A percentile compares a stretch with the other conserved stretches of the same genome.
phyloP scores from a whole-genome alignment of 2,888 invertebrate species.

The Diplazon laetatorius region DNA sequence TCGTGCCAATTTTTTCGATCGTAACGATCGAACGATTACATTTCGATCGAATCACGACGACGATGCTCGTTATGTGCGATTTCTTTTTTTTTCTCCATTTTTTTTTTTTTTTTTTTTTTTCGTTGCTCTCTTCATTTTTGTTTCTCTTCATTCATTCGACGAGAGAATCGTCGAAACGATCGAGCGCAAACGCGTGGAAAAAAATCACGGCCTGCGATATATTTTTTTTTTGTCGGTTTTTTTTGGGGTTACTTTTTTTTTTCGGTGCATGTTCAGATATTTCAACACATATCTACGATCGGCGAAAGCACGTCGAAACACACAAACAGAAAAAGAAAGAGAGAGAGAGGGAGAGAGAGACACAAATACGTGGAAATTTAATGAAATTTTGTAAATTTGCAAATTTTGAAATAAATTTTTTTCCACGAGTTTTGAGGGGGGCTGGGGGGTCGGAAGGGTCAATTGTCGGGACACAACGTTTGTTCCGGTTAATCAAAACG shows the following conservation, averaged over 20 bases:
- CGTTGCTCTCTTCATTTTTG: no score
- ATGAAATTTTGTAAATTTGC: conserved; percentile 14
- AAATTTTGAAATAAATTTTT: no score
- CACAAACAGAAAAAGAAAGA: not conserved
- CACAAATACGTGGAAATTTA: not conserved
- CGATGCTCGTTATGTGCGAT: no score
- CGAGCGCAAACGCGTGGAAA: conserved; percentile 16
- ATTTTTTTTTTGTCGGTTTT: no score
- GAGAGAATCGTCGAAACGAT: conserved; percentile 8
- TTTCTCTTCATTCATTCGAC: no score
- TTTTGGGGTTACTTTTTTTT: no score
- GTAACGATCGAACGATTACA: no score
- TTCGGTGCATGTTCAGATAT: conserved; percentile 71
- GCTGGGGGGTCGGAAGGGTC: not conserved
- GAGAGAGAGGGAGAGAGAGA: not conserved
- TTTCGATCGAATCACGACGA: no score
- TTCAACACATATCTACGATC: conserved; percentile 76
- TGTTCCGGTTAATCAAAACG: not conserved
- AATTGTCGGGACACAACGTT: not conserved
- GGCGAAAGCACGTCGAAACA: conserved; percentile 34
- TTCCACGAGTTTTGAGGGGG: no score
- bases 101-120: no score
- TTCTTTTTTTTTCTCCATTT: no score
- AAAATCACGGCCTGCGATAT: conserved; percentile 64
- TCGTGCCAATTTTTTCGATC: no score